Base-by-base conservation (phyloP, 2,113 vertebrate genomes). In the Malurus melanocephalus region DNA sequence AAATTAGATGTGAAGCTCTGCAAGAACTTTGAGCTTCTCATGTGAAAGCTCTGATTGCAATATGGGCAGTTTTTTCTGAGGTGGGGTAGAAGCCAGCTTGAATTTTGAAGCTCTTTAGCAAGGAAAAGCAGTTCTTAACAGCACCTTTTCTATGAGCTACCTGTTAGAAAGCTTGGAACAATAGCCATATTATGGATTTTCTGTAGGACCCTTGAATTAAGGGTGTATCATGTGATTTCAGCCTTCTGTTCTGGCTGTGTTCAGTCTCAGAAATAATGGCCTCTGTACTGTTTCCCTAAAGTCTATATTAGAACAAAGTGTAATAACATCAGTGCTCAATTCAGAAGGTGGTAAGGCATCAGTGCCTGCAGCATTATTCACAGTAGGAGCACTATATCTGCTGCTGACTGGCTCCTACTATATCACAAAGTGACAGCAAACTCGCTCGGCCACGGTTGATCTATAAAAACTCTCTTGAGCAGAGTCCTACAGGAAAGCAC, bases 251-350 rank as follows among this genome's bases (percentile, higher is more conserved):
- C 60, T 89, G 53, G 65, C 82, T 64, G 24, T 45, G 80, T 92
- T 93, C 89, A 74, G 88, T 85, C 79, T 89, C 56, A 61, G 69
- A 91, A 93, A 89, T 91, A 88, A 92, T 82, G 88, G 85, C 33
- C 23, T 72, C 52, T 64, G 11, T 66, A 57, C 86, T 57, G 84
- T 89, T 95, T 93, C 88, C 89, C 88, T 87, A 53, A 91, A 92
- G 84, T 80, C 93, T 93, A 4, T 89, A 92, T 93, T 91, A 90
- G 88, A 92, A 88, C 86, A 74, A 84, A 96, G 81, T 71, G 85
- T 88, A 95, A 95, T 94, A 96, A 90, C 81, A 92, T 72, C 2
- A 4, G 38, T 43, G 72, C 77, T 93, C 83, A 62, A 17, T 92
- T 87, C 75, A 59, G 68, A 62, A 80, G 51, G 81, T 82, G 74